Evolutionary conservation across 2,888 invertebrate genomes (phyloP).

Genomic region (Habrosyne pyritoides): DNA sequence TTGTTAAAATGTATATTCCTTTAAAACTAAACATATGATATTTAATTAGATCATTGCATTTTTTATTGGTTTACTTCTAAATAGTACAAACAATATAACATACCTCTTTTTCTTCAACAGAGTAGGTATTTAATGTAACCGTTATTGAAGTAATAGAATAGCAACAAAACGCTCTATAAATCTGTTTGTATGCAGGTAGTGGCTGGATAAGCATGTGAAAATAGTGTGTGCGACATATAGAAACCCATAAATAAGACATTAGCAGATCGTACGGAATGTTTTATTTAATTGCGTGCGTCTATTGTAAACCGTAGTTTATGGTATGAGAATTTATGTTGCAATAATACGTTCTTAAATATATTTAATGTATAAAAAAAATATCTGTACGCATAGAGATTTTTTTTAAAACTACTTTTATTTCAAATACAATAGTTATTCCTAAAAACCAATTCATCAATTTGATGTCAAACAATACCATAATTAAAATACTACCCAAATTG

Average conservation of each 20-base stretch:
- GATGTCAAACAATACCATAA: constrained; percentile 31
- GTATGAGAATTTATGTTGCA: constrained; percentile 25
- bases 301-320: constrained; percentile 65
- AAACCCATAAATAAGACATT: constrained; percentile 81
- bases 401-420: no score
- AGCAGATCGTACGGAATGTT: constrained; percentile 70
- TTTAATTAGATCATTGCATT: no score
- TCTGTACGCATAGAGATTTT: no score
- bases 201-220: constrained; percentile 75
- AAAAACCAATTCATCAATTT: constrained; percentile 48
- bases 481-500: constrained; percentile 46
- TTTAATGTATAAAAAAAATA: neutral
- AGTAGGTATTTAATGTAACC: neutral
- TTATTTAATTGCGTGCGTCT: constrained; percentile 63
- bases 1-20: no score
- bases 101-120: neutral
- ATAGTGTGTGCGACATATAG: constrained; percentile 63
- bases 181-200: constrained; percentile 64
- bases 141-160: constrained; percentile 19
- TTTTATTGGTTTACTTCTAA: no score
- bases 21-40: no score
- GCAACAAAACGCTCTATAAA: constrained; percentile 45
- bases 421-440: no score
- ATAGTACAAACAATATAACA: no score
- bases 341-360: constrained; percentile 10